phyloP scores from a whole-genome alignment of 2,888 invertebrate species.

The Imbricaverruca yamaguchii region DNA sequence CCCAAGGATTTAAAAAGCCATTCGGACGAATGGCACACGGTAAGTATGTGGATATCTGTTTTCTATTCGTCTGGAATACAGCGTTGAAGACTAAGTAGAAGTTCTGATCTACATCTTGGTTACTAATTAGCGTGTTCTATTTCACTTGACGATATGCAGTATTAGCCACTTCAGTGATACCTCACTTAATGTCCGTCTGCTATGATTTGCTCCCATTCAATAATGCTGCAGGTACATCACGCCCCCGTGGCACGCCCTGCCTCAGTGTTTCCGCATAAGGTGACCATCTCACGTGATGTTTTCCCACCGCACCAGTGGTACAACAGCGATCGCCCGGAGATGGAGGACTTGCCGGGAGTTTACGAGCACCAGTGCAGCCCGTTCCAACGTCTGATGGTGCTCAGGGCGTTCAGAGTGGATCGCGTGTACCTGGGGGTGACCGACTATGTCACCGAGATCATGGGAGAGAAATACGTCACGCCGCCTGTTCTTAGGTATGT shows the following conservation, averaged over 20 bases:
- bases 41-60: not conserved
- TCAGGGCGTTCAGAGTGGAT: constrained; percentile 84
- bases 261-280: too few species aligned
- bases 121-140: too few species aligned
- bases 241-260: too few species aligned
- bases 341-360: constrained; percentile 57
- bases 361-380: constrained; percentile 58
- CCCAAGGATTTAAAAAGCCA: constrained; percentile 54
- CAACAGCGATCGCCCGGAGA: constrained; percentile 74
- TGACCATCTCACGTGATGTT: too few species aligned
- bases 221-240: too few species aligned
- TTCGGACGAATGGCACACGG: constrained; percentile 53
- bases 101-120: too few species aligned
- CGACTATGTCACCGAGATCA: constrained; percentile 67
- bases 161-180: too few species aligned
- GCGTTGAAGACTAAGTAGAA: too few species aligned
- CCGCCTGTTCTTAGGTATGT: constrained; percentile 65
- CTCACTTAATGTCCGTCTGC: too few species aligned
- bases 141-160: not conserved
- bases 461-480: constrained; percentile 82
- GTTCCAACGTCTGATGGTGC: constrained; percentile 65
- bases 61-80: too few species aligned
- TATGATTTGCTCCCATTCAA: too few species aligned
- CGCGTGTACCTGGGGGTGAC: constrained; percentile 77
- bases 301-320: constrained; percentile 58